phyloP scores from a whole-genome alignment of 2,113 vertebrate genomes.

The Misgurnus anguillicaudatus region DNA sequence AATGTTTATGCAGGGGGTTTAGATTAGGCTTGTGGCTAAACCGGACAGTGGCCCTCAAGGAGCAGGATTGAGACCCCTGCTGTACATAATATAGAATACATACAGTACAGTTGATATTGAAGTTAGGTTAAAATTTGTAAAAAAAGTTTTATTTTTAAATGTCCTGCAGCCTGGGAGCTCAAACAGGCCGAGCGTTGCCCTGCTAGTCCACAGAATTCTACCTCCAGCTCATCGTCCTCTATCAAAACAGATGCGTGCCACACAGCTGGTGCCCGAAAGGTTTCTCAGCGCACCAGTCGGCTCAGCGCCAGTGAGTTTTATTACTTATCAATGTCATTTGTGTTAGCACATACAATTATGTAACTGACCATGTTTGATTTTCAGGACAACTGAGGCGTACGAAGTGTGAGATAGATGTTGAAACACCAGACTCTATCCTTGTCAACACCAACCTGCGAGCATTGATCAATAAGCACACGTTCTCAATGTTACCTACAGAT shows the following conservation, averaged over 20 bases:
- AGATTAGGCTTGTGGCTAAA: too few relatives aligned
- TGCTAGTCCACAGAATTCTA: constrained; percentile 76
- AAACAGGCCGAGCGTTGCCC: constrained; percentile 73
- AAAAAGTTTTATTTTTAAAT: too few relatives aligned
- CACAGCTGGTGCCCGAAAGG: constrained; percentile 81
- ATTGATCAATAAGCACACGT: constrained; percentile 95
- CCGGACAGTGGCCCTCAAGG: too few relatives aligned
- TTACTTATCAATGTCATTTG: neutral
- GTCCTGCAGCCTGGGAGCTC: constrained; percentile 74
- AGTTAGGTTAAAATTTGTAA: neutral
- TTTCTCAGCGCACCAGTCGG: constrained; percentile 84
- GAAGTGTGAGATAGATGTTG: constrained; percentile 93
- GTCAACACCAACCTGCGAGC: constrained; percentile 97
- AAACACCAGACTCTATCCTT: constrained; percentile 96
- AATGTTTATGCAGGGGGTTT: too few relatives aligned
- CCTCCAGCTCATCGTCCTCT: constrained; percentile 73
- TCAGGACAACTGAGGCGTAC: constrained; percentile 91
- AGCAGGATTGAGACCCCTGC: too few relatives aligned
- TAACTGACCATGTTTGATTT: constrained; percentile 27
- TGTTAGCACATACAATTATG: neutral
- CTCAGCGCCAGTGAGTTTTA: constrained; percentile 85
- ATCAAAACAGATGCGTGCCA: constrained; percentile 79
- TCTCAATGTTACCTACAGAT: constrained; percentile 84
- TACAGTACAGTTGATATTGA: neutral
- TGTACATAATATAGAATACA: too few relatives aligned